A percentile compares a stretch with the other conserved stretches of the same genome.
Evolutionary conservation across 2,888 invertebrate genomes (phyloP).

Genomic region (Hipparchia sbordonii): DNA sequence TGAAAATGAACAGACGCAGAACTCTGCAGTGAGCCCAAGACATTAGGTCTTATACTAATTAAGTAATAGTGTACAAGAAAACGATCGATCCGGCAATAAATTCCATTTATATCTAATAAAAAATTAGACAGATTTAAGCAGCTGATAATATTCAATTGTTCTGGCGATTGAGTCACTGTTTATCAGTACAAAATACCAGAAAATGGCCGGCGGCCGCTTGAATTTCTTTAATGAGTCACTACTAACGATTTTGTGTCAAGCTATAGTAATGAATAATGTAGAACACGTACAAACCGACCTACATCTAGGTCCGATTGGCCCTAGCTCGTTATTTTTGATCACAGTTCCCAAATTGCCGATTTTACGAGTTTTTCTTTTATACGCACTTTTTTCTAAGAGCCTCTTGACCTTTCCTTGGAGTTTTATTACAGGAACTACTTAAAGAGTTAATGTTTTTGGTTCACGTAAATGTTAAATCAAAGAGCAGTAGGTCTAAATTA

Average conservation of each 20-base stretch:
- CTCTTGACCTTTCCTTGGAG: not conserved
- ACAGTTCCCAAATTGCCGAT: slow-evolving; percentile 32
- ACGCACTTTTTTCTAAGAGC: not conserved
- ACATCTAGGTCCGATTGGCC: slow-evolving; percentile 56
- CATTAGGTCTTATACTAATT: not conserved
- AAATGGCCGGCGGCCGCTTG: slow-evolving; percentile 43
- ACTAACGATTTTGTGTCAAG: slow-evolving; percentile 75
- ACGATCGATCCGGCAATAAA: slow-evolving; percentile 5
- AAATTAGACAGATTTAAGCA: slow-evolving; percentile 13
- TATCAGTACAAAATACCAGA: slow-evolving; percentile 44
- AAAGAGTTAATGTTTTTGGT: slow-evolving; percentile 14
- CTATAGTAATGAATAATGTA: slow-evolving; percentile 76
- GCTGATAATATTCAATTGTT: slow-evolving; percentile 18
- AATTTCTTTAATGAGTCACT: slow-evolving; percentile 76
- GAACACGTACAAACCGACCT: slow-evolving; percentile 62
- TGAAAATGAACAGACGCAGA: no score
- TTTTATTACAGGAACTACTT: slow-evolving; percentile 11
- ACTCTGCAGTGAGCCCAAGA: not conserved
- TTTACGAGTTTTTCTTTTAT: slow-evolving; percentile 5
- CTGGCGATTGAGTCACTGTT: slow-evolving; percentile 37
- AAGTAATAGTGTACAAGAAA: not conserved
- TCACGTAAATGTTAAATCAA: slow-evolving; percentile 8
- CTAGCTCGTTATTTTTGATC: slow-evolving; percentile 45
- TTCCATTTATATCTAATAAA: slow-evolving; percentile 10
- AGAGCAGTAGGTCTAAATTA: not conserved